Percentiles rank a stretch among this genome's conserved stretches.
Evolutionary conservation across 2,113 vertebrate species (phyloP).

Genomic region (Oreotrochilus melanogaster): DNA sequence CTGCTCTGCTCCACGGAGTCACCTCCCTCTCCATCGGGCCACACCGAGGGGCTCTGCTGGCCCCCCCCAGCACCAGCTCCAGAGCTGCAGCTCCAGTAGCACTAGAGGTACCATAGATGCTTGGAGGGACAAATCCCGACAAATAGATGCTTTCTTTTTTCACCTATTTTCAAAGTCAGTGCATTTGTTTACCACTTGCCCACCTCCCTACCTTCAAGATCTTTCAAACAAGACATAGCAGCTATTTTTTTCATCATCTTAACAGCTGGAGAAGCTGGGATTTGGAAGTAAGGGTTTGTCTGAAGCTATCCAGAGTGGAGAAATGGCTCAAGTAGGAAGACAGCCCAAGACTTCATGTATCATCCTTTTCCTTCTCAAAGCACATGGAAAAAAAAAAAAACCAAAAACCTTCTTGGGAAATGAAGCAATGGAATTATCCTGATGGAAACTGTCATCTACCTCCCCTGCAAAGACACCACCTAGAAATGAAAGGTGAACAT

Average conservation of each 20-base stretch:
- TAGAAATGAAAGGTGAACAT: not conserved
- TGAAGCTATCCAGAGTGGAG: not conserved
- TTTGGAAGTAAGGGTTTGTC: not conserved
- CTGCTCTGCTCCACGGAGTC: not conserved
- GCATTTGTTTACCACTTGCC: not conserved
- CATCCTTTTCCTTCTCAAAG: not conserved
- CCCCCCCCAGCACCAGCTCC: not conserved
- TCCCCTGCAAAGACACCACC: not conserved
- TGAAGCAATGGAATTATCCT: not conserved
- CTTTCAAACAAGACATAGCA: not conserved
- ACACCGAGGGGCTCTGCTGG: accelerated
- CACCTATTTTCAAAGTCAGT: not conserved
- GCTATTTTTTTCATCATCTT: not conserved
- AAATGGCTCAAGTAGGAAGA: not conserved
- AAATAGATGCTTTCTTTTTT: accelerated
- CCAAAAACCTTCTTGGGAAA: not conserved
- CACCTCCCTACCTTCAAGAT: not conserved
- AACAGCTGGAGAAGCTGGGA: not conserved
- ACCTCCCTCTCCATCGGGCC: accelerated
- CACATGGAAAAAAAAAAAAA: not conserved
- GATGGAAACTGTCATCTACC: not conserved
- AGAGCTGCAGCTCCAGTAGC: accelerated
- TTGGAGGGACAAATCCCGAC: accelerated
- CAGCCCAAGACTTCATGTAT: not conserved
- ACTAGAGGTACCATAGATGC: not conserved